phyloP scores from a whole-genome alignment of 2,888 invertebrate genomes.

The Andrena bicolor region DNA sequence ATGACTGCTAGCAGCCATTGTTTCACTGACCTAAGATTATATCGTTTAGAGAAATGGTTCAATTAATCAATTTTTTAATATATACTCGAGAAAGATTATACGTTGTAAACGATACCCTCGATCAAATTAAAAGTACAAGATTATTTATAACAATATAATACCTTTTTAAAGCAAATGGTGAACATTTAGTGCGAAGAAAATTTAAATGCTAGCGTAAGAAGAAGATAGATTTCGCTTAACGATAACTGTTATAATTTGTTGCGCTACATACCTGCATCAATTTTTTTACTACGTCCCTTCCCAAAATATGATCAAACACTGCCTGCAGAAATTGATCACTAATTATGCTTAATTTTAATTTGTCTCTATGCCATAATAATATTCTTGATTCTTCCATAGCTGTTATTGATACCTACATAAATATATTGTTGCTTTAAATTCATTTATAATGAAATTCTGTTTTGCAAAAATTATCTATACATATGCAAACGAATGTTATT shows the following conservation, averaged over 20 bases:
- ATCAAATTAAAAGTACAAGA: not conserved
- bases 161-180: too few species aligned
- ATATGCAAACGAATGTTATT: not conserved
- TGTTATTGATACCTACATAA: constrained; percentile 92
- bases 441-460: constrained; percentile 4
- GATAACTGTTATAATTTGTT: constrained; percentile 1
- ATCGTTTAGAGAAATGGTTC: constrained; percentile 3
- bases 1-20: constrained; percentile 91
- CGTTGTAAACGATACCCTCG: not conserved
- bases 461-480: not conserved
- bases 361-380: constrained; percentile 94
- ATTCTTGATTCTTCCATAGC: constrained; percentile 94
- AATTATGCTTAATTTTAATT: constrained; percentile 93
- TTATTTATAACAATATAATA: constrained; percentile 11
- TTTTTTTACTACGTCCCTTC: constrained; percentile 94
- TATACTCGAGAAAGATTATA: not conserved
- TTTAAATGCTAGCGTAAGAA: not conserved
- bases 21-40: constrained; percentile 90
- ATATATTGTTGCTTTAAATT: constrained; percentile 34
- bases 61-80: not conserved
- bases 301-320: constrained; percentile 94
- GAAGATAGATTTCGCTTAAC: not conserved
- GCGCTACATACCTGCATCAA: constrained; percentile 90
- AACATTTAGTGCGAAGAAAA: too few species aligned
- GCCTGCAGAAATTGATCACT: constrained; percentile 93